Conservation (phyloP, 2,113 vertebrate genomes). For the Elaphurus davidianus region DNA sequence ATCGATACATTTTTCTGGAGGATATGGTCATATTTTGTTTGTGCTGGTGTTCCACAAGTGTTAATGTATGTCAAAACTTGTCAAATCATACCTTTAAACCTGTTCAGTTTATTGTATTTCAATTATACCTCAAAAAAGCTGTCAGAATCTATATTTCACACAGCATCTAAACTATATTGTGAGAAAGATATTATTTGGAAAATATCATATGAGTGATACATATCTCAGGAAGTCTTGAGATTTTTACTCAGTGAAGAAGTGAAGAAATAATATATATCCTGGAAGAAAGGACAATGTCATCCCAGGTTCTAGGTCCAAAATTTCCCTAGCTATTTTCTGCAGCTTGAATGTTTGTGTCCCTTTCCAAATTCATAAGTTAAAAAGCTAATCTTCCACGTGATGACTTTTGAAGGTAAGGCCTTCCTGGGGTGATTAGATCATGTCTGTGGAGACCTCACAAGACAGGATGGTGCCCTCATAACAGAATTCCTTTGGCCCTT, state of each 20-base stretch:
- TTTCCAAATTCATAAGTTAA: background rate
- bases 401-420: background rate
- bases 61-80: background rate
- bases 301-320: background rate
- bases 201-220: background rate
- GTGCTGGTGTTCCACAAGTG: background rate
- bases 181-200: slow-evolving; percentile 4
- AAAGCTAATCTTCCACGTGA: background rate
- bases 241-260: background rate
- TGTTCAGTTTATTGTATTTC: background rate
- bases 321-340: background rate
- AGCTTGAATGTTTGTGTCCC: background rate
- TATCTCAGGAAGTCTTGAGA: background rate
- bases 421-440: background rate
- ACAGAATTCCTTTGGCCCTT: background rate
- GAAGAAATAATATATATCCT: background rate
- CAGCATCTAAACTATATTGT: background rate
- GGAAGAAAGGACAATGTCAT: background rate
- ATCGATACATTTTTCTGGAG: background rate
- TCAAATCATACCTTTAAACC: background rate
- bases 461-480: background rate
- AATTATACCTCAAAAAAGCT: background rate
- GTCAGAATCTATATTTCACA: background rate
- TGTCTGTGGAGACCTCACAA: background rate
- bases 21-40: background rate